phyloP scores from a whole-genome alignment of 2,888 invertebrate genomes.

The Thecophora atra region DNA sequence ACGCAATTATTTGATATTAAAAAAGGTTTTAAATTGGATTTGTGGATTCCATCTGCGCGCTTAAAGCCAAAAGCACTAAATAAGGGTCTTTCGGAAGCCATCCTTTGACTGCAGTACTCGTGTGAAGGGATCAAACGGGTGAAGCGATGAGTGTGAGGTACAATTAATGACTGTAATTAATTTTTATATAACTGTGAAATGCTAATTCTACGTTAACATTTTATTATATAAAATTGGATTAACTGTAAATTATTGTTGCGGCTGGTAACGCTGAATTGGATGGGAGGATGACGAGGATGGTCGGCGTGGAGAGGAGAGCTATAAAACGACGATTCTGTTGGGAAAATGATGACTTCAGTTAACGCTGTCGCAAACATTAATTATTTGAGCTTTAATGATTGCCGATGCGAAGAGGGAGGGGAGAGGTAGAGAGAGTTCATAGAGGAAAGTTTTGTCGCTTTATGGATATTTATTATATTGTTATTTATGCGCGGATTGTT shows the following conservation, averaged over 20 bases:
- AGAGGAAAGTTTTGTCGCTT: not conserved
- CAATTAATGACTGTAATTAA: constrained; percentile 62
- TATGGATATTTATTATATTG: too few relatives aligned
- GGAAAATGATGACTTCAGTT: constrained; percentile 42
- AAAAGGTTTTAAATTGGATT: constrained; percentile 57
- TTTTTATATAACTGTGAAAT: constrained; percentile 62
- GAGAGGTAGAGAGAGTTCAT: not conserved
- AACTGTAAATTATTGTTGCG: constrained; percentile 61
- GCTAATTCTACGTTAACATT: constrained; percentile 50
- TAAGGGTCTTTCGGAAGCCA: not conserved
- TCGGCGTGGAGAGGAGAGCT: not conserved
- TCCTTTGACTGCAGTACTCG: not conserved
- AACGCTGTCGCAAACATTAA: constrained; percentile 56
- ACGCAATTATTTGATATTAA: constrained; percentile 58
- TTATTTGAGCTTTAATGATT: constrained; percentile 48
- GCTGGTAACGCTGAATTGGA: constrained; percentile 41
- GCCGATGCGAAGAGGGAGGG: not conserved
- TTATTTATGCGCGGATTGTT: too few relatives aligned
- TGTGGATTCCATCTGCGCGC: constrained; percentile 28
- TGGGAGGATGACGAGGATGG: constrained; percentile 34
- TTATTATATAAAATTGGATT: constrained; percentile 60
- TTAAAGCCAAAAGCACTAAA: constrained; percentile 13
- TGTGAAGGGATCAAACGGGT: too few relatives aligned
- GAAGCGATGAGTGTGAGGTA: constrained; percentile 46
- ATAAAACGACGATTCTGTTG: not conserved